These are phyloP conservation scores for Nomia melanderi DNA, from an alignment of 1,140 invertebrate genomes.

Conservation along the genomic window DNA sequence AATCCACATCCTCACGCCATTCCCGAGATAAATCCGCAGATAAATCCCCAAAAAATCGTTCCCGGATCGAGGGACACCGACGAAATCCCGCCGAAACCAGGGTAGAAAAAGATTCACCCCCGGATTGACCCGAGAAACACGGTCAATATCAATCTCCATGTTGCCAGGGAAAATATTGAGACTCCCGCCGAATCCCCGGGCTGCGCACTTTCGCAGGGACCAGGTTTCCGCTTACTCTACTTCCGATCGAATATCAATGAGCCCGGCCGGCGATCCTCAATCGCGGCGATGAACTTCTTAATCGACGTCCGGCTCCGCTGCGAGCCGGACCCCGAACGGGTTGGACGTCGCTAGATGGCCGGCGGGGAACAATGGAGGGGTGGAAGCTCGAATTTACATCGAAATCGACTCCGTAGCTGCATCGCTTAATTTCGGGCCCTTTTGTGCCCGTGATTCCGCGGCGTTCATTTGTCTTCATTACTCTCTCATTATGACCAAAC, in stretches of 20 bases:
- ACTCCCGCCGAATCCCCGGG: background rate
- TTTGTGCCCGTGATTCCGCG: background rate
- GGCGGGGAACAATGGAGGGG: slow-evolving; percentile 4
- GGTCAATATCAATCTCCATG: slow-evolving; percentile 10
- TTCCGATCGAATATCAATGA: background rate
- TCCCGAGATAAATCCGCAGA: too few species aligned
- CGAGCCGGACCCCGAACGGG: background rate
- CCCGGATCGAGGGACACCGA: background rate
- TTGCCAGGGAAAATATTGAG: slow-evolving; percentile 6
- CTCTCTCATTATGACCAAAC: slow-evolving; percentile 59
- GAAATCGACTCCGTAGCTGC: slow-evolving; percentile 21
- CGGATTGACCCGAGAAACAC: background rate
- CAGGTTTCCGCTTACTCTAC: background rate
- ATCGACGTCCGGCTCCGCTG: background rate
- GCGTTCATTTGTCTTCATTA: slow-evolving; percentile 71
- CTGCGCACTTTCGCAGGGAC: background rate
- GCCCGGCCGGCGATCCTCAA: background rate
- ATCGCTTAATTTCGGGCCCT: slow-evolving; percentile 12
- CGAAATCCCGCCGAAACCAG: background rate
- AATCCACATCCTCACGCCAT: too few species aligned
- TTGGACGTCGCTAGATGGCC: too few species aligned
- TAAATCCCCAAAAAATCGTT: too few species aligned
- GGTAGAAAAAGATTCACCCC: background rate
- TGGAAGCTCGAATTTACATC: slow-evolving; percentile 21
- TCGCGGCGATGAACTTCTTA: slow-evolving; percentile 16